phyloP scores from a whole-genome alignment of 2,888 invertebrate genomes.

The Drosophila parthenogenetica region DNA sequence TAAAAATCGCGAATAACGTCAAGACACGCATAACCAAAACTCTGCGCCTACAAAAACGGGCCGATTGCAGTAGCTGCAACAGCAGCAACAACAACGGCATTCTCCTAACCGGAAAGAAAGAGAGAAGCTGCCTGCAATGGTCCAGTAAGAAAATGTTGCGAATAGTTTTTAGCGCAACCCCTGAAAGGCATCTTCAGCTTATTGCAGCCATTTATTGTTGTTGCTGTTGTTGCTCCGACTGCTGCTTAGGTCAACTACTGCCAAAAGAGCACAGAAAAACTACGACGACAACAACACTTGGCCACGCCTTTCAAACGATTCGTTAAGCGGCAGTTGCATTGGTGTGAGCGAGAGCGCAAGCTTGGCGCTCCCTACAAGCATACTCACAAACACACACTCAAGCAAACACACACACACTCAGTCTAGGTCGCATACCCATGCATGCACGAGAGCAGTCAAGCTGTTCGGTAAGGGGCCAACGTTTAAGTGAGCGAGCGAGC shows the following conservation, averaged over 20 bases:
- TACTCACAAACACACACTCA: slow-evolving; percentile 21
- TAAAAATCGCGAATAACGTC: slow-evolving; percentile 60
- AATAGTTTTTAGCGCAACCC: slow-evolving; percentile 73
- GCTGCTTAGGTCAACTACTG: slow-evolving; percentile 70
- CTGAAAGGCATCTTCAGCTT: slow-evolving; percentile 59
- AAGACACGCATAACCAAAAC: slow-evolving; percentile 43
- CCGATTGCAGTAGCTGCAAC: slow-evolving; percentile 30
- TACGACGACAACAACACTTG: slow-evolving; percentile 56
- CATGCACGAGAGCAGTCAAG: slow-evolving; percentile 33
- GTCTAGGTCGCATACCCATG: slow-evolving; percentile 11
- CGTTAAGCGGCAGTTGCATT: slow-evolving; percentile 38
- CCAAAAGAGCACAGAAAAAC: slow-evolving; percentile 76
- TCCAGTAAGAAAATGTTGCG: slow-evolving; percentile 79
- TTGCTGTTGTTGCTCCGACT: slow-evolving; percentile 32
- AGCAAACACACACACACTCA: neutral
- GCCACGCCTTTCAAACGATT: slow-evolving; percentile 65
- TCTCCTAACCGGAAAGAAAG: slow-evolving; percentile 56
- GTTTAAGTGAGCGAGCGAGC: slow-evolving; percentile 37
- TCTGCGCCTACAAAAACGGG: slow-evolving; percentile 42
- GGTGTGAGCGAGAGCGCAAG: slow-evolving; percentile 69
- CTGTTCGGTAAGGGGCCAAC: slow-evolving; percentile 33
- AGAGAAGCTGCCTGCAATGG: slow-evolving; percentile 58
- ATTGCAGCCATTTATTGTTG: slow-evolving; percentile 63
- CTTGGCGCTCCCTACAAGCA: slow-evolving; percentile 65
- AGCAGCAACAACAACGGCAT: slow-evolving; percentile 30